Conservation (phyloP, 1,140 invertebrate species). For the Pogonus chalceus region DNA sequence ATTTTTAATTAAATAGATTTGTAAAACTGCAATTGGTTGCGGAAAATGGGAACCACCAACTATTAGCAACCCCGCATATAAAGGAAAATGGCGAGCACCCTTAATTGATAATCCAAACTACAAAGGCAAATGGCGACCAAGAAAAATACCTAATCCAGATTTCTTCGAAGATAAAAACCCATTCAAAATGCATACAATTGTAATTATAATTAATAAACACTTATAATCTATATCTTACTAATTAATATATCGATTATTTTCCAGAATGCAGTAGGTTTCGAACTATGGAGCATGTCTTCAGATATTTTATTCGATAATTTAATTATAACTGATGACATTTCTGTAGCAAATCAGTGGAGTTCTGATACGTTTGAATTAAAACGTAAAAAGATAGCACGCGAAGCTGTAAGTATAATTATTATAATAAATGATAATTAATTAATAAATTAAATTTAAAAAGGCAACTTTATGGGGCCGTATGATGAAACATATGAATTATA, state of each 20-base stretch:
- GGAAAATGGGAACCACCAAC: conserved; percentile 80
- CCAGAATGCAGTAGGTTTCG: conserved; percentile 85
- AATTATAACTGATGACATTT: conserved; percentile 76
- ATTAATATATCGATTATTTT: conserved; percentile 25
- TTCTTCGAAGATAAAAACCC: conserved; percentile 88
- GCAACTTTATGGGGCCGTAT: conserved; percentile 59
- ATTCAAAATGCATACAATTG: conserved; percentile 86
- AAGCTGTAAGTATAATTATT: conserved; percentile 59
- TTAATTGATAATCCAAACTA: conserved; percentile 91
- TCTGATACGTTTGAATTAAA: conserved; percentile 79
- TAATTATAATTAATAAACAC: conserved; percentile 44
- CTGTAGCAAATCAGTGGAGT: conserved; percentile 73
- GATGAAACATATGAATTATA: conserved; percentile 62
- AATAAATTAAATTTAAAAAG: conserved; percentile 32
- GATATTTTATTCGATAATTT: conserved; percentile 93
- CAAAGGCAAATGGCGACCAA: conserved; percentile 87
- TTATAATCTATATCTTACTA: not conserved
- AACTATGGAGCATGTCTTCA: conserved; percentile 97
- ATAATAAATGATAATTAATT: conserved; percentile 6
- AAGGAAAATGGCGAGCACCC: conserved; percentile 85
- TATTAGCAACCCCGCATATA: conserved; percentile 84
- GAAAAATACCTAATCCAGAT: conserved; percentile 78
- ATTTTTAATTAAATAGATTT: too few relatives aligned
- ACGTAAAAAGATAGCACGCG: conserved; percentile 62
- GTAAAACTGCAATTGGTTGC: conserved; percentile 75